Base-by-base conservation (phyloP, 2,888 invertebrate genomes). In the Cheilosia urbana region DNA sequence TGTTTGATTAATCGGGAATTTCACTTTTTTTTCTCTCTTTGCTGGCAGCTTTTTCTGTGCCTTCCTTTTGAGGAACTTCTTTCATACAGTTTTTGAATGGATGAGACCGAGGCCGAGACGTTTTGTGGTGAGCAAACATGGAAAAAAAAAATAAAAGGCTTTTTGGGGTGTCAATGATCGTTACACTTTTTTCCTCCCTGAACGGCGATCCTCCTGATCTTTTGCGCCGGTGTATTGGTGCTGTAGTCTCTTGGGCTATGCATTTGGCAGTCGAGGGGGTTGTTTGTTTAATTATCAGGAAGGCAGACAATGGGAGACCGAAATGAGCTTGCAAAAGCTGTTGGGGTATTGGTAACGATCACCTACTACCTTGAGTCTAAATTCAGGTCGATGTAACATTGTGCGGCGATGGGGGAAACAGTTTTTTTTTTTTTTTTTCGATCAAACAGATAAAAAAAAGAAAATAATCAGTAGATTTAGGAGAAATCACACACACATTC, bases 121-220 rank as follows among this genome's bases (percentile, higher is more conserved):
- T 37, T 37, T 37, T 37, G 13, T 37, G 13, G 37, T 13, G 37
- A 37, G 37, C 37, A 37, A 13, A 37, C 1, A 30, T 30, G 30
- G 9, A 1, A 1, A 2, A 11, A 9, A 37, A 71, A 19, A 4
- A 45, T 47, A 57, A 34, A 30, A 51, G 49, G 21, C 58, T 66
- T 73, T 72, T 60, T 27, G 65, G 78, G 72, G 85, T 81, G 81
- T 85, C 81, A 85, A 81, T 77, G 85, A 85, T 81, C 85, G 85
- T 71, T 76, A 79, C 84, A 84, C 71, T 69, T 80, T 73, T 49
- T 80, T 30, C 55, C 68, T 65, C 68, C 53, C 76, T 62, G 17
- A 49, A 73, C 68, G 17, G 47, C 72, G 66, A 73, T 77, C 78
- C 34, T 34, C 30, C 42, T 11, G 13, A 77, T 69, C 55, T n/a